Evolutionary conservation across 2,888 invertebrate species (phyloP).

Genomic region (Phyllotreta striolata): DNA sequence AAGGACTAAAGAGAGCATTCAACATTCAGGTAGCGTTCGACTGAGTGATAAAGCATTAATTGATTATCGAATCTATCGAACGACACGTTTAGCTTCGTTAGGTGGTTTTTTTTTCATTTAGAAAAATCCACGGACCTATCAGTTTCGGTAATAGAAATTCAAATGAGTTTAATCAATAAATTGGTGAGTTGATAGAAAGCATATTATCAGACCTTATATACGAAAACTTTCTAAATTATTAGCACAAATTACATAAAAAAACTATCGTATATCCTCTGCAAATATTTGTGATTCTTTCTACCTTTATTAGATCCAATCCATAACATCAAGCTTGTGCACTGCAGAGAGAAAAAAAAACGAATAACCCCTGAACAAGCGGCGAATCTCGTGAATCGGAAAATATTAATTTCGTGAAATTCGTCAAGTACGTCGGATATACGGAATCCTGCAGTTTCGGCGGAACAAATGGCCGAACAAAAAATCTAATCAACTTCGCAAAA

Average conservation of each 20-base stretch:
- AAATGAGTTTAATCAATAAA: no score
- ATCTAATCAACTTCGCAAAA: constrained; percentile 28
- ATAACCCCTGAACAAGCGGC: no score
- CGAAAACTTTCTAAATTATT: no score
- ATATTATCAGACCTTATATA: no score
- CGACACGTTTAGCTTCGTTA: constrained; percentile 18
- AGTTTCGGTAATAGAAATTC: background rate
- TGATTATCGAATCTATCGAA: constrained; percentile 31
- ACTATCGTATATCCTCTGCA: no score
- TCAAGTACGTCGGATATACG: constrained; percentile 9
- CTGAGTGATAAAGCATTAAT: constrained; percentile 42
- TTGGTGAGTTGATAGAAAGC: no score
- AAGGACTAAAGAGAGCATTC: constrained; percentile 34
- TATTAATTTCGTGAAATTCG: constrained; percentile 21
- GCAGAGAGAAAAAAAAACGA: no score
- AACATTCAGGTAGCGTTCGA: constrained; percentile 38
- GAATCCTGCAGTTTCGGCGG: constrained; percentile 1
- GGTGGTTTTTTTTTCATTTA: no score
- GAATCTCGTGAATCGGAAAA: constrained; percentile 9
- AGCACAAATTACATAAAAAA: no score
- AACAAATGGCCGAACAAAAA: constrained; percentile 29
- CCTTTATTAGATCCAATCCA: no score
- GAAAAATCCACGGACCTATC: background rate
- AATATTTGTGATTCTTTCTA: no score
- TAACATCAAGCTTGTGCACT: no score